Base-by-base conservation (phyloP, 2,888 invertebrate species). In the Philaethria dido region DNA sequence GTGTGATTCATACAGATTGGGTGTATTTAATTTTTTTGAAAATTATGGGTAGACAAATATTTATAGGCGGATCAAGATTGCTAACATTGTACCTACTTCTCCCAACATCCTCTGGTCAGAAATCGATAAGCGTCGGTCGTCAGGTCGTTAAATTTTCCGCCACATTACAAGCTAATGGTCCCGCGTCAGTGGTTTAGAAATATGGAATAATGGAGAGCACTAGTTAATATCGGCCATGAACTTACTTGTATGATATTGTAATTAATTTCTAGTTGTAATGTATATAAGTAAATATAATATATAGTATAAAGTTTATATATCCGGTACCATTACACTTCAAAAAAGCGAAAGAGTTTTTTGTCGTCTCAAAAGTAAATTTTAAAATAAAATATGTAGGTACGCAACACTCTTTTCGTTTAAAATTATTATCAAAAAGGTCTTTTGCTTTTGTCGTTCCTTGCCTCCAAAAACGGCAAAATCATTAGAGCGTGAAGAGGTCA, bases 401-500 rank as follows among this genome's bases (percentile, higher is more conserved):
- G 2, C 14, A 48, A 25, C 14, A 25, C 20, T 9, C 22, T 2
- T 57, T 22, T 39, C 1, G 13, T 6, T 22, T n/a, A 39, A n/a
- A 55, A 60, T 60, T 60, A 45, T 45, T 6, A 29, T 33, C 20
- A 47, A 60, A 45, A 20, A 16, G 18, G 2, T 36, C 33, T 45
- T 29, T 13, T 20, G n/a, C 36, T 44, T 25, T 39, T 25, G 14
- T 59, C 11, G 16, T 29, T 47, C 14, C 29, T 45, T 29, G 14
- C 18, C 33, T 33, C 18, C 44, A 47, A 60, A 45, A 60, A 45
- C n/a, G 16, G 13, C 29, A 50, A 50, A 59, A 42, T 48, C 57
- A 42, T 45, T 42, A 59, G 48, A 25, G 45, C 42, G 59, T 59
- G 18, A 64, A 59, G 48, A 59, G 64, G 64, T 47, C 64, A 36